These are phyloP conservation scores for Alfaro cultratus DNA, from an alignment of 2,797 vertebrate genomes.

Conservation along the genomic window DNA sequence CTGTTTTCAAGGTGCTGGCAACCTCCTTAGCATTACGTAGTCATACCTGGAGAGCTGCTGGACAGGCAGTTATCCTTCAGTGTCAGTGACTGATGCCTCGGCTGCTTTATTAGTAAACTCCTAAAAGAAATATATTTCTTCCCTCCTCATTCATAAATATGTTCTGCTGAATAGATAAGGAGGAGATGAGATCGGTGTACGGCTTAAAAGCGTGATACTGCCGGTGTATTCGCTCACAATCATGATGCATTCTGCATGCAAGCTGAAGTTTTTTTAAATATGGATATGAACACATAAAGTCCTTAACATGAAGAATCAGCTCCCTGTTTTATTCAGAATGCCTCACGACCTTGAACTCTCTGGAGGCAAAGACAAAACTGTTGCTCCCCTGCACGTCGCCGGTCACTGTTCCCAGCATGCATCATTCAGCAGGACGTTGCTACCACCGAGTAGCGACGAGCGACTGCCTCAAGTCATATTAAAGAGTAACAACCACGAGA, in stretches of 20 bases:
- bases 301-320: background rate
- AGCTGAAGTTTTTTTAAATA: constrained; percentile 11
- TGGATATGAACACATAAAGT: background rate
- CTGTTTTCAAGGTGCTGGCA: background rate
- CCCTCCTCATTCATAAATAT: background rate
- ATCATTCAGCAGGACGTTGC: constrained; percentile 59
- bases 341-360: constrained; percentile 10
- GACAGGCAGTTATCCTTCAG: background rate
- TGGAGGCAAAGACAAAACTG: constrained; percentile 21
- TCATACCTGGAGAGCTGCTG: background rate
- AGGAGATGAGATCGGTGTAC: background rate
- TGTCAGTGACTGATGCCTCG: background rate
- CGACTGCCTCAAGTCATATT: constrained; percentile 71
- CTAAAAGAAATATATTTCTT: background rate
- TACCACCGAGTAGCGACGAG: constrained; percentile 43
- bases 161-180: background rate
- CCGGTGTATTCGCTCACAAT: background rate
- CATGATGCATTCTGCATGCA: background rate
- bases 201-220: too few relatives aligned
- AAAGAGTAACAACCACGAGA: constrained; percentile 56
- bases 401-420: constrained; percentile 55
- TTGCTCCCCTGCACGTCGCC: constrained; percentile 14
- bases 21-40: background rate
- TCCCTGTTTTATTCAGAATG: constrained; percentile 33
- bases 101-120: background rate